A percentile compares a stretch with the other conserved stretches of the same genome.
Evolutionary conservation across 2,113 vertebrate genomes (phyloP).

Genomic region (Antechinus stuartii): DNA sequence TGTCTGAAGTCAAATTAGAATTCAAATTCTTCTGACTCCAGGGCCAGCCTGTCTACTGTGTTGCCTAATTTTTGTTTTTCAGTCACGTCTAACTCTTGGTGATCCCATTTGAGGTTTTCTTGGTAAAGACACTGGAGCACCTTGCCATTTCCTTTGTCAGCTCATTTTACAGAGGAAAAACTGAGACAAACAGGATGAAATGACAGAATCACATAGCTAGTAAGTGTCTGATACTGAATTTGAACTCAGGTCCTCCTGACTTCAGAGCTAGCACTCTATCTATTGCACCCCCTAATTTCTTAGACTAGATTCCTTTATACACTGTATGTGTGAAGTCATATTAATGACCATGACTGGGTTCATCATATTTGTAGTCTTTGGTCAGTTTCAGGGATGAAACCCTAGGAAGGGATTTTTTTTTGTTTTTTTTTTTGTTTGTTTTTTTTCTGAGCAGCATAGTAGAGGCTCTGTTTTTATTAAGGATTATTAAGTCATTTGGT

Average conservation of each 20-base stretch:
- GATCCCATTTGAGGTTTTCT: too few species aligned
- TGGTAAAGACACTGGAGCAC: too few species aligned
- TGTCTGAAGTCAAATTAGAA: too few species aligned
- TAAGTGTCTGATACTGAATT: neutral
- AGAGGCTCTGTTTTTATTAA: neutral
- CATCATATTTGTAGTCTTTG: neutral
- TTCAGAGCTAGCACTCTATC: neutral
- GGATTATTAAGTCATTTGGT: neutral
- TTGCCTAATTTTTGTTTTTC: too few species aligned
- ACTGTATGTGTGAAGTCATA: neutral
- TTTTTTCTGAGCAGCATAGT: neutral
- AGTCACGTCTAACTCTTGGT: too few species aligned
- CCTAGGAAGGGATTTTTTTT: neutral
- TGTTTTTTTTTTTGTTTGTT: too few species aligned
- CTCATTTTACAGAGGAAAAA: neutral
- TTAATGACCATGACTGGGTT: neutral
- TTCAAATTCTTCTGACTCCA: too few species aligned
- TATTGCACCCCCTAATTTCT: neutral
- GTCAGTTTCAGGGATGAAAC: neutral
- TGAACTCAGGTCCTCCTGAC: neutral
- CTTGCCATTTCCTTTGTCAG: neutral
- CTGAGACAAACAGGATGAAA: neutral
- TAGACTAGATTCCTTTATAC: neutral
- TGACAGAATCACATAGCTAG: neutral
- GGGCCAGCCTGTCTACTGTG: too few species aligned